A percentile compares a stretch with the other conserved stretches of the same genome.
These are phyloP conservation scores for Glareola pratincola DNA, from an alignment of 2,113 vertebrate species.

Conservation along the genomic window DNA sequence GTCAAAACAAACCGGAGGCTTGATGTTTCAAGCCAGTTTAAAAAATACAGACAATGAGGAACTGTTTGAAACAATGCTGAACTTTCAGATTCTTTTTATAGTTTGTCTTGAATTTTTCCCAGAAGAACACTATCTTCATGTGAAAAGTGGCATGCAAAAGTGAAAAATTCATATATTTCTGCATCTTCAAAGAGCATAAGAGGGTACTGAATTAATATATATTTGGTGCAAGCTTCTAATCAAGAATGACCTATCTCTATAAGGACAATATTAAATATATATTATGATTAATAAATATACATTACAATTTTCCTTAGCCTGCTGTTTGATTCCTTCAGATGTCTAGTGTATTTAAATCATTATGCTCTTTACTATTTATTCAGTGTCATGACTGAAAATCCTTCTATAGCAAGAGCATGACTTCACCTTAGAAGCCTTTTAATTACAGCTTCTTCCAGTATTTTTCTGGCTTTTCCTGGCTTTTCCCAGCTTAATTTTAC, in stretches of 20 bases:
- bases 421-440: not conserved
- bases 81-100: not conserved
- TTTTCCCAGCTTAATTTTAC: not conserved
- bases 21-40: not conserved
- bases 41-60: not conserved
- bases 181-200: not conserved
- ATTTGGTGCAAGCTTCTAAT: not conserved
- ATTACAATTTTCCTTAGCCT: not conserved
- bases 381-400: not conserved
- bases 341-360: not conserved
- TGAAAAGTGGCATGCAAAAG: not conserved
- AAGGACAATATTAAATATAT: not conserved
- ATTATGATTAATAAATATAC: not conserved
- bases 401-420: not conserved
- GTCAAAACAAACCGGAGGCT: conserved; percentile 1
- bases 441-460: not conserved
- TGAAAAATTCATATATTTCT: not conserved
- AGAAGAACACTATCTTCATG: not conserved
- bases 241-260: not conserved
- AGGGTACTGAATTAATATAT: not conserved
- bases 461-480: not conserved
- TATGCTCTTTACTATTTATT: not conserved
- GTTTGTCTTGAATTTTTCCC: not conserved
- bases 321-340: not conserved
- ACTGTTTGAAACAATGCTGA: not conserved